Evolutionary conservation across 2,797 vertebrate genomes (phyloP).

Genomic region (Champsocephalus esox): DNA sequence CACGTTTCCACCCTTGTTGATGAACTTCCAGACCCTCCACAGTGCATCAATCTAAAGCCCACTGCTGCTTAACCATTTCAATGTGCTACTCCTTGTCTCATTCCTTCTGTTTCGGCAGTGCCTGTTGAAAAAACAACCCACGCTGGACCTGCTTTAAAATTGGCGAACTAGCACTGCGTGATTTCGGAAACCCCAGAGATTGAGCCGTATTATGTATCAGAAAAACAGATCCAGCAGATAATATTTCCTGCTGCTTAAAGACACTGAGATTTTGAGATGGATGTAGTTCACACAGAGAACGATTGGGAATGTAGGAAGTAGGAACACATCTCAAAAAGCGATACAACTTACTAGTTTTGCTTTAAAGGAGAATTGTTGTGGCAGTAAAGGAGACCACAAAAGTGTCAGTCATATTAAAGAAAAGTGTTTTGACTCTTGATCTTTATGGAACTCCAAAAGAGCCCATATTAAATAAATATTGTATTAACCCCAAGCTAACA

Average conservation of each 20-base stretch:
- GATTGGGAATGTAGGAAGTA: constrained; percentile 32
- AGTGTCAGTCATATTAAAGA: constrained; percentile 10
- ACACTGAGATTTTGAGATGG: constrained; percentile 42
- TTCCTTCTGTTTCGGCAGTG: constrained; percentile 34
- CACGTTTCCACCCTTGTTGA: constrained; percentile 4
- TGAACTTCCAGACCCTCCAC: constrained; percentile 6
- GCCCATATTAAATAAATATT: background rate
- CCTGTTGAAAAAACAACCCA: constrained; percentile 43
- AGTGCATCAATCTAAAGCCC: background rate
- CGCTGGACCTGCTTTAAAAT: constrained; percentile 32
- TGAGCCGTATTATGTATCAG: constrained; percentile 51
- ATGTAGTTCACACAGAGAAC: constrained; percentile 48
- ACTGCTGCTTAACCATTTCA: constrained; percentile 26
- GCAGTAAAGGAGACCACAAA: constrained; percentile 8
- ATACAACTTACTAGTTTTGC: constrained; percentile 27
- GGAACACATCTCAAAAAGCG: constrained; percentile 37
- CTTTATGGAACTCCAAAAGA: background rate
- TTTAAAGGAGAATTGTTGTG: background rate
- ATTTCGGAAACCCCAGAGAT: constrained; percentile 39
- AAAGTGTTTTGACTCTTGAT: constrained; percentile 13
- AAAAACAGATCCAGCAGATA: constrained; percentile 59
- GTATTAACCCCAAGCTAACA: background rate
- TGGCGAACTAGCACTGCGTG: constrained; percentile 41
- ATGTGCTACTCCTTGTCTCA: constrained; percentile 24
- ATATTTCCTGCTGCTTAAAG: constrained; percentile 53